A percentile compares a stretch with the other conserved stretches of the same genome.
Evolutionary conservation across 1,140 invertebrate species (phyloP).

Genomic region (Pogonomyrmex barbatus): DNA sequence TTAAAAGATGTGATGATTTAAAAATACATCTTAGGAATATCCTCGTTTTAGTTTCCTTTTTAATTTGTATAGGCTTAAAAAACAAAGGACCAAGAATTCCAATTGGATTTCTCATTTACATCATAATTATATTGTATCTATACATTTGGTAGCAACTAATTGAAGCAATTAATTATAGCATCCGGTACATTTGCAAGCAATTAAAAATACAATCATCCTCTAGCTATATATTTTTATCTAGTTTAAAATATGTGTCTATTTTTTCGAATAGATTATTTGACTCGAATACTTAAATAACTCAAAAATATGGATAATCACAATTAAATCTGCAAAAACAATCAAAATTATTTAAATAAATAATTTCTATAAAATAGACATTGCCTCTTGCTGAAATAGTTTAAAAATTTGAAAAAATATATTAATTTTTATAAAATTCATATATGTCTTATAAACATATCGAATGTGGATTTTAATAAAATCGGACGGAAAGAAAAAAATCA

Average conservation of each 20-base stretch:
- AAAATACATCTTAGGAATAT: background rate
- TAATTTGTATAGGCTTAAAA: background rate
- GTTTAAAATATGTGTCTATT: too few species aligned
- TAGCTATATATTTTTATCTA: conserved; percentile 5
- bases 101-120: conserved; percentile 35
- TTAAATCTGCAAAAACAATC: background rate
- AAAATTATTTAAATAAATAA: conserved; percentile 8
- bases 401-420: background rate
- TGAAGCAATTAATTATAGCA: conserved; percentile 22
- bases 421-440: background rate
- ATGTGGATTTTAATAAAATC: background rate
- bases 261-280: background rate
- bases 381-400: background rate
- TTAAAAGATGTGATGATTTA: background rate
- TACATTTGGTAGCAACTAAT: conserved; percentile 23
- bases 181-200: conserved; percentile 6
- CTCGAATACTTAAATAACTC: background rate
- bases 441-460: background rate
- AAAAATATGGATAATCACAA: background rate
- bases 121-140: too few species aligned
- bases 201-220: conserved; percentile 15
- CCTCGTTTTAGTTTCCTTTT: background rate
- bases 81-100: background rate
- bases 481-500: background rate
- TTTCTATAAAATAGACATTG: background rate